phyloP scores from a whole-genome alignment of 2,113 vertebrate species.

The Megalops atlanticus region DNA sequence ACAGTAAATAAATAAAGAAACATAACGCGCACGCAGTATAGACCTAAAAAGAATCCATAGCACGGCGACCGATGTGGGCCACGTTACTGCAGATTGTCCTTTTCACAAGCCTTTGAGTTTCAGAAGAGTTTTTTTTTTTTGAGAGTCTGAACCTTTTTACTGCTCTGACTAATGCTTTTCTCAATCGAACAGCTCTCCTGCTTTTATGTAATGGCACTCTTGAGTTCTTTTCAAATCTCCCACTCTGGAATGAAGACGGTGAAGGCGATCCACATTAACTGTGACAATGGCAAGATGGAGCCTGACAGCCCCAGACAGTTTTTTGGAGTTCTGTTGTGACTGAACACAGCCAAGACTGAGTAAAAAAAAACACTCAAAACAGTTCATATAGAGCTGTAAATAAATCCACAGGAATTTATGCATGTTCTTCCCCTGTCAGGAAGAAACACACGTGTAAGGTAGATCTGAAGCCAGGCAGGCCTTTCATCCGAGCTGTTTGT shows the following conservation, averaged over 20 bases:
- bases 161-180: too few species aligned
- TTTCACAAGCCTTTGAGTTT: too few species aligned
- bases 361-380: too few species aligned
- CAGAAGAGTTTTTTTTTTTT: too few species aligned
- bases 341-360: neutral
- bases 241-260: neutral
- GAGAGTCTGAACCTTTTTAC: too few species aligned
- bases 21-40: neutral
- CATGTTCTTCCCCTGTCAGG: neutral
- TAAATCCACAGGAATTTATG: neutral
- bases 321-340: neutral
- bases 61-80: neutral
- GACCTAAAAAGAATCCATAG: neutral
- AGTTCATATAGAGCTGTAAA: neutral
- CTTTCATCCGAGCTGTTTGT: neutral
- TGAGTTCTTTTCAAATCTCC: neutral
- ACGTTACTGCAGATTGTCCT: neutral
- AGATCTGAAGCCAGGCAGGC: neutral
- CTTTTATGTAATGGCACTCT: neutral
- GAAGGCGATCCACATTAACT: neutral
- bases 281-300: neutral
- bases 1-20: constrained; percentile 11
- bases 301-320: neutral
- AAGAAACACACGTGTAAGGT: neutral
- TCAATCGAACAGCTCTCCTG: neutral